Conservation (phyloP, 2,797 vertebrate genomes). For the Petrocephalus schoutedeni region DNA sequence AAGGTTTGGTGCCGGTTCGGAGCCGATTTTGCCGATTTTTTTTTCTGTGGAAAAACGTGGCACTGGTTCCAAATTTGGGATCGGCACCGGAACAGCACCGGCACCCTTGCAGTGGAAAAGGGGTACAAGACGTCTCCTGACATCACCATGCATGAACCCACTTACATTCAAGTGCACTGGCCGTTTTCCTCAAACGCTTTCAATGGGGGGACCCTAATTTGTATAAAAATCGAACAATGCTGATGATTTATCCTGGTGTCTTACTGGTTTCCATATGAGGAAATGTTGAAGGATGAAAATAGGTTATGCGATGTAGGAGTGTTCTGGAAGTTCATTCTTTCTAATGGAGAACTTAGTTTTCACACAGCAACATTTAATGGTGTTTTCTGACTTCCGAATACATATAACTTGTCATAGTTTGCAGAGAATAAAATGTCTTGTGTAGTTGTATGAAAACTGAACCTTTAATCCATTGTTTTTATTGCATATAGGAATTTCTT, state of each 20-base stretch:
- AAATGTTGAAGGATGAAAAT: not conserved
- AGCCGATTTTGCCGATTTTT: too few relatives aligned
- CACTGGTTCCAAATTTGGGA: too few relatives aligned
- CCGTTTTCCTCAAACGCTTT: not conserved
- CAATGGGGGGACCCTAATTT: not conserved
- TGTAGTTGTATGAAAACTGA: not conserved
- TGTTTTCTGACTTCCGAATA: not conserved
- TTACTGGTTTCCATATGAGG: not conserved
- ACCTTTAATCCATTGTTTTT: not conserved
- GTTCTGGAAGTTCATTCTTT: not conserved
- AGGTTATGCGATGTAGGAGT: not conserved
- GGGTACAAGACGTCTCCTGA: not conserved
- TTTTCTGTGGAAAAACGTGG: too few relatives aligned
- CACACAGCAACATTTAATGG: not conserved
- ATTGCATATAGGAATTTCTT: slow-evolving; percentile 38
- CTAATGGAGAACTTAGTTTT: too few relatives aligned
- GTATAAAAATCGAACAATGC: not conserved
- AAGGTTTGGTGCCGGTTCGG: too few relatives aligned
- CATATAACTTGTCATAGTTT: not conserved
- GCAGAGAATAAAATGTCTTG: not conserved
- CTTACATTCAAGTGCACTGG: not conserved
- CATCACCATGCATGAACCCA: not conserved
- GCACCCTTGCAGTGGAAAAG: too few relatives aligned
- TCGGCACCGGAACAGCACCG: too few relatives aligned
- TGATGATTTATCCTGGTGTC: not conserved